Evolutionary conservation across 2,797 vertebrate species (phyloP), one percentile per base, ranked within the genome.

Genomic region (Menidia menidia): DNA sequence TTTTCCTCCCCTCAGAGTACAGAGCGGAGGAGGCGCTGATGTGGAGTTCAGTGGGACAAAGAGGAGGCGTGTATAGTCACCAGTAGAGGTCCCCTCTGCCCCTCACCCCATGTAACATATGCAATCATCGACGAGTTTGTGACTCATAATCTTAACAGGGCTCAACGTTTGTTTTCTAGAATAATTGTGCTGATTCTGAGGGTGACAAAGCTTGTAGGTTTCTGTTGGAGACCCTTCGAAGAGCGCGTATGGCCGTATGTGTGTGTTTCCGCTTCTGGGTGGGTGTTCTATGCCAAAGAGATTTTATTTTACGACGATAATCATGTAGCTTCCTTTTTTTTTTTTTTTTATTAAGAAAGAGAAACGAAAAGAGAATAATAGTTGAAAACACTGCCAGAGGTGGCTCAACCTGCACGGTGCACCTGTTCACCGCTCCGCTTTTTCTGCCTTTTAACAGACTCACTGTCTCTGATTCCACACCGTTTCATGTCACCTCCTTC

Each of bases 281-380:
- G 89, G 90, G 88, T 93, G 76, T 91, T 92, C 76, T 92, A 93
- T 88, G 92, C 94, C 93, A 95, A 95, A 94, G 92, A 94, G 89
- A 94, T 93, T 93, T 94, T 92, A 93, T 92, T 90, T 90, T 92
- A 87, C 91, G 79, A 90, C 18, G 85, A 92, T 92, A 90, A 93
- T 93, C 89, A 77, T 86, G 51, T 88, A 86, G 86, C 86, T 81
- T 90, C 56, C 62, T 77, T 75, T 60, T 73, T 72, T 66, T 58
- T 75, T 64, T 54, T 70, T 56, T 73, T 69, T 73, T 77, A 50
- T 64, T 45, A 62, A 71, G 5, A 60, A 73, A 78, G 71, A 61
- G 2, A 54, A 76, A 67, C 32, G 55, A 57, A 74, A 71, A 65
- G 9, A 67, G 56, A 76, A 72, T 80, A 72, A 68, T 85, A 77